Evolutionary conservation across 2,797 vertebrate genomes (phyloP).

Genomic region (Megalops cyprinoides): DNA sequence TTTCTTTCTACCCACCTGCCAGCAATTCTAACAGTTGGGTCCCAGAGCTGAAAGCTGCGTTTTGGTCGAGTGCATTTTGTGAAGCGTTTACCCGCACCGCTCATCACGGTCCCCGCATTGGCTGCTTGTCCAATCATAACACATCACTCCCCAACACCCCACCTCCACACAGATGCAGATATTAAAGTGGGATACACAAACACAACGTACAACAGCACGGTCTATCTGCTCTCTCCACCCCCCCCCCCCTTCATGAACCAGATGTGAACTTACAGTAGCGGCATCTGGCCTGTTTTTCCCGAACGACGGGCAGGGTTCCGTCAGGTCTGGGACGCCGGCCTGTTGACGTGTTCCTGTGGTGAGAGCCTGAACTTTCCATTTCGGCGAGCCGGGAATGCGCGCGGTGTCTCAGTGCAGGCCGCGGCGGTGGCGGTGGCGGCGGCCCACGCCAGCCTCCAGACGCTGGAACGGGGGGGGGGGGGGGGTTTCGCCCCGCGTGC

Average conservation of each 20-base stretch:
- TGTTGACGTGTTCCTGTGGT: no score
- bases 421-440: not conserved
- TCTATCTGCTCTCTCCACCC: not conserved
- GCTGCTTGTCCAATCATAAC: not conserved
- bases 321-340: no score
- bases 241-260: not conserved
- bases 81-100: not conserved
- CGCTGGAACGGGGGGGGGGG: no score
- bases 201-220: not conserved
- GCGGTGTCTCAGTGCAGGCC: not conserved
- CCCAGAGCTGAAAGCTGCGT: not conserved
- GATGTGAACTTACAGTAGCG: not conserved
- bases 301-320: no score
- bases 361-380: constrained; percentile 19
- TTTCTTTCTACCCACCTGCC: not conserved
- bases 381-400: not conserved
- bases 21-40: not conserved
- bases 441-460: not conserved
- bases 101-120: not conserved
- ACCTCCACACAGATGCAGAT: not conserved
- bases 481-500: no score
- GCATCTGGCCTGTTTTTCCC: constrained; percentile 19
- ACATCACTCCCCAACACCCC: not conserved
- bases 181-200: constrained; percentile 15
- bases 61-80: constrained; percentile 6